Base-by-base conservation (phyloP, 2,888 invertebrate genomes). In the Prosopocoilus inquinatus region DNA sequence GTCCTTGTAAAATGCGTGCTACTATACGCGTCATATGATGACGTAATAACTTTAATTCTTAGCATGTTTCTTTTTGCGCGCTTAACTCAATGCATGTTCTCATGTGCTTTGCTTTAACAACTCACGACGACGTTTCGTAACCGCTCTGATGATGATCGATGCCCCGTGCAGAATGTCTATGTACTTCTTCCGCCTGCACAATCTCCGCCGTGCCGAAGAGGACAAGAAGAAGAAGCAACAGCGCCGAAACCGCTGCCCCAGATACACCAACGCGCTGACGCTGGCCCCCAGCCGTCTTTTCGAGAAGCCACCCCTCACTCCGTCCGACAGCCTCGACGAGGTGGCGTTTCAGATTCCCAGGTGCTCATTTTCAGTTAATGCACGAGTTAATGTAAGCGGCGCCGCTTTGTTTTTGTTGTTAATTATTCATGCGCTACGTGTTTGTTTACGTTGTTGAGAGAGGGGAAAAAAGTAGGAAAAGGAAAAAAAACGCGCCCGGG, bases 171-270 rank as follows among this genome's bases (percentile, higher is more conserved):
- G 86, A 82, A 93, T 93, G 93, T 93, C 93, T 84, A 87, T 94
- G 85, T 94, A 93, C 86, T 94, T 94, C 89, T 94, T 94, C 81
- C 93, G 94, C 70, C 87, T 93, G 78, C 94, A 91, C 86, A 92
- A 91, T 82, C 85, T 90, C 76, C 91, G 88, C 78, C 87, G 93
- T 63, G 89, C 89, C 76, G 90, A 90, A 80, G 91, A 91, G 78
- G 84, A 83, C 72, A 85, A 86, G 75, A 83, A 85, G 64, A 85
- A 85, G 74, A 84, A 82, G 71, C 80, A 84, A 69, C 75, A 78
- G 61, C 71, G 72, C 57, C 78, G 78, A 60, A 75, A 75, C 43
- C 63, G 61, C 46, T 74, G 34, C 50, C 49, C 55, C 36, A 9
- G 15, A 74, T 81, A 81, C 70, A 87, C 85, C 76, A 68, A 81